Evolutionary conservation across 2,888 invertebrate species (phyloP), one percentile per base, ranked within the genome.

Genomic region (Apamea sordens): DNA sequence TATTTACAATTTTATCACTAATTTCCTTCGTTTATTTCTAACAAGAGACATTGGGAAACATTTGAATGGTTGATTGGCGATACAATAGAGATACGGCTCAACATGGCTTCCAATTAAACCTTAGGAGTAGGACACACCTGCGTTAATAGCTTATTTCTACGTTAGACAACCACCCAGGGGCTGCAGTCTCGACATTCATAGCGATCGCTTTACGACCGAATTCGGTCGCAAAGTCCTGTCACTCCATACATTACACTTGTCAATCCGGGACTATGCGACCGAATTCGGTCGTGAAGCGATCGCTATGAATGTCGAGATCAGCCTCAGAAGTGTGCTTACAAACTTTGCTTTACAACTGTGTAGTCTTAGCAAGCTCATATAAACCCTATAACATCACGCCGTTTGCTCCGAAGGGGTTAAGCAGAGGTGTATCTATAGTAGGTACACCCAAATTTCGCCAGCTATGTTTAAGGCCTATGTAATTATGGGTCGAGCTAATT

Each of bases 101-200:
- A 93, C 92, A 92, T 70, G 91, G 83, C 79, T 83, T 61, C 92
- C 92, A 93, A 92, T 93, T 93, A 93, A 92, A 88, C 56, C 86
- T 75, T 72, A 73, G 81, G 85, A 90, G 83, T 75, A 68, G 77
- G 84, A 88, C 89, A 91, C 91, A 89, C 89, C 88, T 89, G 89
- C 61, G 68, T 87, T 90, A 88, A 89, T 90, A 88, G 85, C 89
- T 89, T 86, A 91, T 86, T 90, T 80, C 79, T 76, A 82, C 64
- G 63, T 3, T 28, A 3, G 4, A 28, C 59, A 74, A 79, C 82
- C 82, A 82, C 84, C 78, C 70, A 73, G 72, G 77, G 28, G n/a
- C n/a, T n/a, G n/a, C n/a, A n/a, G n/a, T n/a, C n/a, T n/a, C n/a
- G n/a, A n/a, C n/a, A n/a, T n/a, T n/a, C n/a, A n/a, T n/a, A n/a